A percentile compares a stretch with the other conserved stretches of the same genome.
Conservation (phyloP, 1,140 invertebrate species). For the Saccostrea echinata region DNA sequence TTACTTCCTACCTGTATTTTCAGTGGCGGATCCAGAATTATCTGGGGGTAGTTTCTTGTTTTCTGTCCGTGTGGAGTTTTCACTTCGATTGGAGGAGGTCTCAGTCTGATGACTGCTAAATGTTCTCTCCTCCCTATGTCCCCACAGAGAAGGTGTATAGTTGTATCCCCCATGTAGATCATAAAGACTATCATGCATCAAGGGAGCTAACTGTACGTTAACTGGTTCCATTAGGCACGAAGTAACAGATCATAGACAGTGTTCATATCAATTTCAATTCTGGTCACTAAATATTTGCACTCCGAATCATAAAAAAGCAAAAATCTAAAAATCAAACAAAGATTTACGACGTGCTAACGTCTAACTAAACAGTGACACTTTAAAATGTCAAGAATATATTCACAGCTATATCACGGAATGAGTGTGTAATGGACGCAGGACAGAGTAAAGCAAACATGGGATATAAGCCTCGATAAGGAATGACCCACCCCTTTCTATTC, state of each 20-base stretch:
- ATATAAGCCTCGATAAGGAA: conserved; percentile 38
- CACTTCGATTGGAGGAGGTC: not conserved
- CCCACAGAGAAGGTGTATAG: conserved; percentile 14
- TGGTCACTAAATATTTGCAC: not conserved
- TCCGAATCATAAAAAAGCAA: not conserved
- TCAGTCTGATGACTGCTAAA: not conserved
- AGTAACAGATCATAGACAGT: no score
- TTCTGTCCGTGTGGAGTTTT: not conserved
- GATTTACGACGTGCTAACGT: conserved; percentile 24
- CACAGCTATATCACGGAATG: conserved; percentile 1
- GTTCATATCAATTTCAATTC: not conserved
- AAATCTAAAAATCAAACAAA: conserved; percentile 35
- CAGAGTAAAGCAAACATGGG: conserved; percentile 30
- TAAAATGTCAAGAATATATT: conserved; percentile 26
- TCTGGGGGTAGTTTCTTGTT: not conserved
- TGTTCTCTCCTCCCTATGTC: not conserved
- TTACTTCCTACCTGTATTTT: conserved; percentile 10
- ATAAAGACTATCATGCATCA: conserved; percentile 8
- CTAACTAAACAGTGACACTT: conserved; percentile 30
- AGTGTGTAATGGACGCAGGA: not conserved
- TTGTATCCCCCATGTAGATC: conserved; percentile 24
- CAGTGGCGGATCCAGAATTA: not conserved
- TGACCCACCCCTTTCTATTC: conserved; percentile 41
- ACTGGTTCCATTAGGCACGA: conserved; percentile 4
- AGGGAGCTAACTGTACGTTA: conserved; percentile 34